Base-by-base conservation (phyloP, 2,888 invertebrate species). In the Drosophila pseudotalamancana region DNA sequence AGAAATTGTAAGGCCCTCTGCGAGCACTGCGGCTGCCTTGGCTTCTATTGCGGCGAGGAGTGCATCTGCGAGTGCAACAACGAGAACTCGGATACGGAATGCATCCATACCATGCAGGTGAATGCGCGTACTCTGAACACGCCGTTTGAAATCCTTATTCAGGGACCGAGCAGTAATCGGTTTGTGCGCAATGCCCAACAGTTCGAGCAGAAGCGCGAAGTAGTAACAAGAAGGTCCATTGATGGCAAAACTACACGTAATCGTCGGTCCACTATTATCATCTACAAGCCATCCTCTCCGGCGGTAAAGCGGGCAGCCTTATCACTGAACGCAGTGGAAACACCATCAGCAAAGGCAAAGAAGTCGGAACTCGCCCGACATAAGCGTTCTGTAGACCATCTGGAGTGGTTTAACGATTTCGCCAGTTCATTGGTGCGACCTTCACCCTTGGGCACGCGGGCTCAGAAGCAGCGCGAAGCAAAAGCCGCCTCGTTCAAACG, bases 21-120 rank as follows among this genome's bases (percentile, higher is more conserved):
- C 32, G 88, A 84, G 31, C 89, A 90, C 6, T 92, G 92, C 40
- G 88, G 89, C 14, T 91, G 91, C 48, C 63, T 89, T 46, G 91
- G 89, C 21, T 92, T 91, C 78, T 92, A 91, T 63, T 92, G 92
- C 31, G 92, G 91, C 3, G 92, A 92, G 57, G 91, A 92, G 60
- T 92, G 92, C 50, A 90, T 92, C 25, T 92, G 92, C 53, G 92
- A 92, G 65, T 92, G 91, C 45, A 89, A 89, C 64, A 83, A 89
- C n/a, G 87, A 90, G 6, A 84, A 85, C 27, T 77, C 87, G 2
- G 90, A 90, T 32, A 90, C 88, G 21, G 83, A 90, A 35, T 91
- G 91, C 42, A 88, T 91, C 6, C 77, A 79, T 21, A 73, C 82
- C 2, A 91, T 91, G 83, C 90, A 90, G 62, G 60, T 46, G 0